Evolutionary conservation across 2,888 invertebrate species (phyloP).

Genomic region (Meganola albula): DNA sequence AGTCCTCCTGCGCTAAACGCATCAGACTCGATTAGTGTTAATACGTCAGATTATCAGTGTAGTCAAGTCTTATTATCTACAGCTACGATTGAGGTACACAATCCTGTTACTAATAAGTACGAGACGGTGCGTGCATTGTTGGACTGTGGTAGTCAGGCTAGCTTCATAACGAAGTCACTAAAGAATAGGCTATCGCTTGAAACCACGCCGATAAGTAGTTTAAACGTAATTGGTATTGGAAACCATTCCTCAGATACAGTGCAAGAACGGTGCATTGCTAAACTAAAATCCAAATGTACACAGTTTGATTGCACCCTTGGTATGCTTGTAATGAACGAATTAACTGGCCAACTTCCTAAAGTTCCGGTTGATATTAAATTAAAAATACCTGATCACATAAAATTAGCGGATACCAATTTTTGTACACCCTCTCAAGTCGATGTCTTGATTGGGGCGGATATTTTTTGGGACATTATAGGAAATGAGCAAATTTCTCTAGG

Average conservation of each 20-base stretch:
- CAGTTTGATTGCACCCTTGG: conserved; percentile 9
- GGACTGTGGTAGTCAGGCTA: conserved; percentile 2
- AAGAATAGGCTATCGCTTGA: conserved; percentile 1
- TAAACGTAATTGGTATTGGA: conserved; percentile 13
- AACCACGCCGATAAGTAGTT: background rate
- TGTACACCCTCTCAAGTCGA: conserved; percentile 3
- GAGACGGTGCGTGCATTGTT: conserved; percentile 1
- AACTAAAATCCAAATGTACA: conserved; percentile 10
- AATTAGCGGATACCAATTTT: conserved; percentile 11
- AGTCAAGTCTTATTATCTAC: conserved; percentile 5
- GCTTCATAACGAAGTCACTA: conserved; percentile 6
- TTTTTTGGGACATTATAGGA: conserved; percentile 9
- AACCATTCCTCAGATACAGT: conserved; percentile 4
- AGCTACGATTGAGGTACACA: background rate
- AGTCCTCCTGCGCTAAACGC: background rate
- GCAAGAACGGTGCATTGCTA: conserved; percentile 6
- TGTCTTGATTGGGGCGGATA: background rate
- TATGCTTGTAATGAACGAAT: conserved; percentile 17
- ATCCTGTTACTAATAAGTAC: background rate
- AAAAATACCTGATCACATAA: conserved; percentile 4
- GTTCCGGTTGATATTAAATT: background rate
- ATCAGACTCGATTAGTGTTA: background rate
- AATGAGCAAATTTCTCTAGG: conserved; percentile 3
- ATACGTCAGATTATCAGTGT: background rate
- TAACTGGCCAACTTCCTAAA: conserved; percentile 8